Evolutionary conservation across 2,797 vertebrate species (phyloP).

Genomic region (Distichodus sexfasciatus): DNA sequence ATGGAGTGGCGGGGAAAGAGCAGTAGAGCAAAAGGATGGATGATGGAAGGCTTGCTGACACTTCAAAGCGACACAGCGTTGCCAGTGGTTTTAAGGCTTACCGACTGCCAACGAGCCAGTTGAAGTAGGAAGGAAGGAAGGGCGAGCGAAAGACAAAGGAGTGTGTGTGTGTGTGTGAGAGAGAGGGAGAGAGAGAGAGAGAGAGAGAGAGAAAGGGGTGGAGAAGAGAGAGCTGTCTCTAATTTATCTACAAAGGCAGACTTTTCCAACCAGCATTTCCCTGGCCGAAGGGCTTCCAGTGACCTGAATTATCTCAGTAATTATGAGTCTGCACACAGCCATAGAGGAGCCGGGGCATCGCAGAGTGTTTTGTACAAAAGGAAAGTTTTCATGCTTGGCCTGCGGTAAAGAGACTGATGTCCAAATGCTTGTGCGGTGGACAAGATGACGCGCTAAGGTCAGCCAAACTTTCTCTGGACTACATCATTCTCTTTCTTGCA

Average conservation of each 20-base stretch:
- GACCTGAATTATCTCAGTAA: conserved; percentile 56
- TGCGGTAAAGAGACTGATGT: conserved; percentile 36
- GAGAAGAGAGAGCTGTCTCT: conserved; percentile 13
- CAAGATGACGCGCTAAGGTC: conserved; percentile 26
- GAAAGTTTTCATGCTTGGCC: conserved; percentile 8
- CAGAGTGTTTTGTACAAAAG: conserved; percentile 9
- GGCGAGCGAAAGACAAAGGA: background rate
- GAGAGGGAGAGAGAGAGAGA: background rate
- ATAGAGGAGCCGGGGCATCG: background rate
- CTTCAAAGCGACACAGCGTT: conserved; percentile 41
- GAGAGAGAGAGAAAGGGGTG: background rate
- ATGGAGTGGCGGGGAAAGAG: background rate
- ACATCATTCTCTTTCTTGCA: background rate
- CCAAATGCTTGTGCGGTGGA: background rate
- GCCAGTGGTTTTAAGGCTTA: conserved; percentile 28
- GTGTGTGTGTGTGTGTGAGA: conserved; percentile 1
- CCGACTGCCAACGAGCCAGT: conserved; percentile 16
- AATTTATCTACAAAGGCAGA: conserved; percentile 53
- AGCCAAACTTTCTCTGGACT: conserved; percentile 15
- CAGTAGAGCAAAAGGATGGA: conserved; percentile 3
- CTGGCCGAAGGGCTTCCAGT: conserved; percentile 46
- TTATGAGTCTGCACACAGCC: conserved; percentile 44
- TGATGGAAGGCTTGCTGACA: conserved; percentile 22
- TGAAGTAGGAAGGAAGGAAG: conserved; percentile 21
- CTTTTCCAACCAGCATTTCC: conserved; percentile 41